Base-by-base conservation (phyloP, 1,140 invertebrate species). In the Leptoteleia sp. region DNA sequence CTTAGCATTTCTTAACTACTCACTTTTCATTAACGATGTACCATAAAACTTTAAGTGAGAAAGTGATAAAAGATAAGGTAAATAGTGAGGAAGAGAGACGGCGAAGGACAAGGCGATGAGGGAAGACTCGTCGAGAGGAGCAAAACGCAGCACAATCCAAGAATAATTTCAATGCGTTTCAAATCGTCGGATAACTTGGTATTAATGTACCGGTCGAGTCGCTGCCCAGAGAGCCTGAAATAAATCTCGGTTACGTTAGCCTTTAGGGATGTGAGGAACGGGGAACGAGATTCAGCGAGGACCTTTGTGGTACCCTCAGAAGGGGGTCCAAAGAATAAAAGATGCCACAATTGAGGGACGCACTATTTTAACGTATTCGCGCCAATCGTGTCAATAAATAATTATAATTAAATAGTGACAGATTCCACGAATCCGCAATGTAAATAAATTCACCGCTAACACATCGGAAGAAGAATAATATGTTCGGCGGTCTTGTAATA, bases 131-230 rank as follows among this genome's bases (percentile, higher is more conserved):
- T n/a, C 76, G 22, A 40, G 50, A 83, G 76, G 82, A 82, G 75
- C 65, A 84, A 83, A 80, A 82, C 81, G 82, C 75, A 82, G 27
- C 11, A 42, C 61, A 17, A 38, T 67, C 64, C 57, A 82, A 81
- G 81, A 83, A 84, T 83, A 72, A 77, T 83, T 82, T 72, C 81
- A 72, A 80, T 83, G 81, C 82, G 73, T 82, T 84, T 84, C 76
- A 83, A 84, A 84, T 83, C 73, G 80, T 68, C 70, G 68, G 78
- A 83, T 84, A 84, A 84, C 80, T 84, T 68, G 81, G 78, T 75
- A 84, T 84, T 84, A 84, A 83, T 79, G 83, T 72, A 70, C 79
- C 73, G 81, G 61, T 15, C 17, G 17, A 38, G 62, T 48, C 33
- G 42, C 37, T 57, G 43, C 42, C 45, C 16, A 67, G 68, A 67